phyloP scores from a whole-genome alignment of 1,140 invertebrate species.

The Lordiphosa collinella region DNA sequence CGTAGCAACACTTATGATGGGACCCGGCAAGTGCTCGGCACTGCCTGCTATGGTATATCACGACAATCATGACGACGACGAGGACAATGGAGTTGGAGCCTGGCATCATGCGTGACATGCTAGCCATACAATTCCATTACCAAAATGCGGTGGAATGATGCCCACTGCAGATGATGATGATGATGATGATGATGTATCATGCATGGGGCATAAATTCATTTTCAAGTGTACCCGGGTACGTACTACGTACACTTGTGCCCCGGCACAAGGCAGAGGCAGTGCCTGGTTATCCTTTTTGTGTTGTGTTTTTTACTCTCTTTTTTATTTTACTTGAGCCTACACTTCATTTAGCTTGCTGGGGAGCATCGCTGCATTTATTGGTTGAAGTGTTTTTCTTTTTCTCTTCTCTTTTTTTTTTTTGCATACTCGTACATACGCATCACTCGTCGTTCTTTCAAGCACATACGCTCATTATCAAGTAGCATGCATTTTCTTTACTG shows the following conservation, averaged over 20 bases:
- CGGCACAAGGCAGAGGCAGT: constrained; percentile 35
- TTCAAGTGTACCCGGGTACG: constrained; percentile 61
- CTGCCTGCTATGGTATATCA: constrained; percentile 52
- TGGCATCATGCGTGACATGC: constrained; percentile 42
- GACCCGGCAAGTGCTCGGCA: constrained; percentile 15
- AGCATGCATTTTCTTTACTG: constrained; percentile 71
- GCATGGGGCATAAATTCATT: constrained; percentile 76
- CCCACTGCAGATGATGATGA: constrained; percentile 17
- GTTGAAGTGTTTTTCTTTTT: constrained; percentile 52
- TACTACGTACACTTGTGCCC: constrained; percentile 40
- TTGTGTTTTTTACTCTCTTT: constrained; percentile 36
- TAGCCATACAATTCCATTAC: constrained; percentile 71
- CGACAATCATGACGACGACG: constrained; percentile 58
- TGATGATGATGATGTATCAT: constrained; percentile 70
- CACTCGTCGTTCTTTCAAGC: constrained; percentile 10
- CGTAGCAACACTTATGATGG: constrained; percentile 71
- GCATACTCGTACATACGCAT: constrained; percentile 2
- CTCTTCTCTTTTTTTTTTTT: constrained; percentile 23
- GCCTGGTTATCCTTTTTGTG: constrained; percentile 65
- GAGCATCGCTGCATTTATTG: constrained; percentile 61
- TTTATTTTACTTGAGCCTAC: constrained; percentile 61
- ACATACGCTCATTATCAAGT: constrained; percentile 48
- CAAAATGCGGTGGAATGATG: constrained; percentile 52
- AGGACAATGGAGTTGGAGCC: constrained; percentile 32
- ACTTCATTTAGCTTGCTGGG: constrained; percentile 64